phyloP scores from a whole-genome alignment of 2,888 invertebrate genomes.

The Drosophila prolongata region DNA sequence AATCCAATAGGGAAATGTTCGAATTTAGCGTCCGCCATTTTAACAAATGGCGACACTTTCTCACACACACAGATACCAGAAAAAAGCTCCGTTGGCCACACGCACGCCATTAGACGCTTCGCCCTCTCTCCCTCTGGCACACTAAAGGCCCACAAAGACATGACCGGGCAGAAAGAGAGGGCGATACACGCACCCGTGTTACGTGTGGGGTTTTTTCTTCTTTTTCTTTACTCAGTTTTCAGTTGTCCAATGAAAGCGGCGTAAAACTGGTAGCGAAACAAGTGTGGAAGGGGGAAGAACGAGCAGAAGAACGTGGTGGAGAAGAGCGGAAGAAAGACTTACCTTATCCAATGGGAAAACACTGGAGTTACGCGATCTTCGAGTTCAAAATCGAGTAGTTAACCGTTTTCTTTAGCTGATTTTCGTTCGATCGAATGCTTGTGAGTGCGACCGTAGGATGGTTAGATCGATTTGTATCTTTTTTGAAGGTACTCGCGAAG shows the following conservation, averaged over 20 bases:
- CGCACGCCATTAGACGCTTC: slow-evolving; percentile 54
- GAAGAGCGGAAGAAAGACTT: slow-evolving; percentile 34
- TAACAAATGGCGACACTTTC: slow-evolving; percentile 57
- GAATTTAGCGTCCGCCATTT: slow-evolving; percentile 57
- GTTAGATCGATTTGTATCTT: slow-evolving; percentile 19
- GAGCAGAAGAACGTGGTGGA: slow-evolving; percentile 31
- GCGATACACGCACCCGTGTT: slow-evolving; percentile 61
- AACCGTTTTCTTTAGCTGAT: slow-evolving; percentile 3
- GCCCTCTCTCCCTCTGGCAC: slow-evolving; percentile 35
- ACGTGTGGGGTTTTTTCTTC: slow-evolving; percentile 37
- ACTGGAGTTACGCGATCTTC: slow-evolving; percentile 47
- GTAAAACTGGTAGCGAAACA: slow-evolving; percentile 83
- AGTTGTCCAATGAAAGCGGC: slow-evolving; percentile 82
- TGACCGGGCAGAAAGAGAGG: slow-evolving; percentile 19
- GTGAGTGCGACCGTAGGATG: not conserved
- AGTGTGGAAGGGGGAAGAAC: slow-evolving; percentile 29
- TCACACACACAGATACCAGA: slow-evolving; percentile 39
- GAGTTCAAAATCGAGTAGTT: not conserved
- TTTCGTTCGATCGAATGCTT: not conserved
- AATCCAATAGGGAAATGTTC: slow-evolving; percentile 50
- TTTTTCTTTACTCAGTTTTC: slow-evolving; percentile 21
- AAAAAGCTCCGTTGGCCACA: slow-evolving; percentile 57
- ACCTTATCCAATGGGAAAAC: slow-evolving; percentile 48
- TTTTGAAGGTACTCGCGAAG: slow-evolving; percentile 72
- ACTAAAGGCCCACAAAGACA: not conserved